phyloP scores from a whole-genome alignment of 2,888 invertebrate genomes.

The Tryphoninae sp. region DNA sequence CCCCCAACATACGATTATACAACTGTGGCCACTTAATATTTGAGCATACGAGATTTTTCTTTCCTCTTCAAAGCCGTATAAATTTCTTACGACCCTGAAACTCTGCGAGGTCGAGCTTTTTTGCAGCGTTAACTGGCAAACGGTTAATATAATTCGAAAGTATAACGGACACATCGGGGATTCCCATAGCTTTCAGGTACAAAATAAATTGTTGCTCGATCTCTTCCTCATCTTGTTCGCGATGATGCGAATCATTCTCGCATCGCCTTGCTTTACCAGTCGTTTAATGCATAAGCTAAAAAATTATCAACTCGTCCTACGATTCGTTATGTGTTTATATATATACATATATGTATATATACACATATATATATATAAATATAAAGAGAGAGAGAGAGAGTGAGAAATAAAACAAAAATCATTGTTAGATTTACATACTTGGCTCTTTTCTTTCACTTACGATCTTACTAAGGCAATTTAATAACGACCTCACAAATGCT shows the following conservation, averaged over 20 bases:
- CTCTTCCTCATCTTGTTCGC: slow-evolving; percentile 51
- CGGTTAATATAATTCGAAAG: slow-evolving; percentile 18
- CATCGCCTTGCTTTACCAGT: slow-evolving; percentile 37
- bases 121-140: too few relatives aligned
- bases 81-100: slow-evolving; percentile 35
- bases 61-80: slow-evolving; percentile 6
- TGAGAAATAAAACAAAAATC: slow-evolving; percentile 58
- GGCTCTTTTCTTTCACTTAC: slow-evolving; percentile 59
- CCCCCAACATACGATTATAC: slow-evolving; percentile 23
- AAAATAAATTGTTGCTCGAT: slow-evolving; percentile 60
- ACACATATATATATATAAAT: not conserved
- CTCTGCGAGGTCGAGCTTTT: slow-evolving; percentile 26
- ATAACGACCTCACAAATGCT: slow-evolving; percentile 65
- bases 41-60: slow-evolving; percentile 53
- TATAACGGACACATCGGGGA: slow-evolving; percentile 34
- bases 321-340: not conserved
- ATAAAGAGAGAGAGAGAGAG: not conserved
- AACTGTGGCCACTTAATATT: slow-evolving; percentile 57
- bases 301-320: slow-evolving; percentile 50
- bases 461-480: slow-evolving; percentile 71
- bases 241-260: slow-evolving; percentile 68
- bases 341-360: not conserved
- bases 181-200: slow-evolving; percentile 66
- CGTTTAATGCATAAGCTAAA: slow-evolving; percentile 58
- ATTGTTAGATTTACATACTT: slow-evolving; percentile 54